Evolutionary conservation across 2,113 vertebrate genomes (phyloP).

Genomic region (Pachypanchax playfairii): DNA sequence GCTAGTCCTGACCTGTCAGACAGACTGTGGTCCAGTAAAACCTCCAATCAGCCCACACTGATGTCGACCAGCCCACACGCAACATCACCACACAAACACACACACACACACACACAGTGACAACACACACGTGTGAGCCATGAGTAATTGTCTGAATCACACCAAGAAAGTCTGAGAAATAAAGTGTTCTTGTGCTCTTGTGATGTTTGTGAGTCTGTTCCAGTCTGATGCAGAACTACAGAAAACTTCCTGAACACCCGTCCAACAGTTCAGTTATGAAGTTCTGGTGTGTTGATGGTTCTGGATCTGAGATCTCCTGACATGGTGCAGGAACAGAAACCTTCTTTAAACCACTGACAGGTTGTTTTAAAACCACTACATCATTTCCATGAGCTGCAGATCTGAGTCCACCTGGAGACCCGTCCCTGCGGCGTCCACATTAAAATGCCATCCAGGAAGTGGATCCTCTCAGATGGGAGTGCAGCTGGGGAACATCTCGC

Average conservation of each 20-base stretch:
- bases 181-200: conserved; percentile 23
- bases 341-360: not conserved
- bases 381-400: not conserved
- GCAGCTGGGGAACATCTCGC: no score
- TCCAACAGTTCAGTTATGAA: not conserved
- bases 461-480: no score
- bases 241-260: not conserved
- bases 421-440: not conserved
- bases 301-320: no score
- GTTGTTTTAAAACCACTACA: not conserved
- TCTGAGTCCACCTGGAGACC: not conserved
- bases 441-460: not conserved
- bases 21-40: conserved; percentile 35
- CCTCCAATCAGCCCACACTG: conserved; percentile 33
- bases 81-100: conserved; percentile 43
- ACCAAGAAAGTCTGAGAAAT: conserved; percentile 40
- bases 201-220: conserved; percentile 30
- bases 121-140: conserved; percentile 40
- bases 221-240: not conserved
- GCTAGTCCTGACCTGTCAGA: not conserved
- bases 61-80: conserved; percentile 36
- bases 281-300: not conserved
- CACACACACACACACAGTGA: conserved; percentile 53
- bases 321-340: not conserved
- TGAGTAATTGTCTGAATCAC: conserved; percentile 59